Evolutionary conservation across 2,888 invertebrate species (phyloP).

Genomic region (Meghimatium bilineatum): DNA sequence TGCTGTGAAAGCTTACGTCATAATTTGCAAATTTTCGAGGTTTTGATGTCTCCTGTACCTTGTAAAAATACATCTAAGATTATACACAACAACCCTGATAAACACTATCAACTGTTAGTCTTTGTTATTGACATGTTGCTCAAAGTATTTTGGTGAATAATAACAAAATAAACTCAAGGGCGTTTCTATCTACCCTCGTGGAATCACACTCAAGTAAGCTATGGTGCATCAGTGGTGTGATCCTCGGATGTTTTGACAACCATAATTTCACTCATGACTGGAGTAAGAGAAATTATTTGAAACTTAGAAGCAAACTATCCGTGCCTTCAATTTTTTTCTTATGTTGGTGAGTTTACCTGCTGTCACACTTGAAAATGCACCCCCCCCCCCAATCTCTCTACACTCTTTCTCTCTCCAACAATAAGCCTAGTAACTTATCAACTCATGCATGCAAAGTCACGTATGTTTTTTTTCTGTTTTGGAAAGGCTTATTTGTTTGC

Average conservation of each 20-base stretch:
- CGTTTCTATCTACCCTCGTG: constrained; percentile 12
- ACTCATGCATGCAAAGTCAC: constrained; percentile 33
- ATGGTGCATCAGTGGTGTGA: constrained; percentile 47
- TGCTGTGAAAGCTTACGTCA: too few species aligned
- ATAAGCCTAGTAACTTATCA: background rate
- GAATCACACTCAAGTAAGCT: constrained; percentile 36
- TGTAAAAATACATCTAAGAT: too few species aligned
- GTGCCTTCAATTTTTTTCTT: background rate
- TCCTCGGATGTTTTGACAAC: constrained; percentile 37
- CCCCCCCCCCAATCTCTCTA: too few species aligned
- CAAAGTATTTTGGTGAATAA: constrained; percentile 1
- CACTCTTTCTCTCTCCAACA: background rate
- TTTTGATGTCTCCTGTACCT: too few species aligned
- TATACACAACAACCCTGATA: too few species aligned
- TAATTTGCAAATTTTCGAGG: too few species aligned
- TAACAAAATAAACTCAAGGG: background rate
- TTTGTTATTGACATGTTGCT: background rate
- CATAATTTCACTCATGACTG: constrained; percentile 33
- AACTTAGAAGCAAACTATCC: constrained; percentile 39
- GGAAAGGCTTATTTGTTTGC: background rate
- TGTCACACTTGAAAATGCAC: too few species aligned
- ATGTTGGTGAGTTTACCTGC: background rate
- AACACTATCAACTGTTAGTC: too few species aligned
- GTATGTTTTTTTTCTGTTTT: background rate
- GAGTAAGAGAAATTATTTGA: constrained; percentile 39